These are phyloP conservation scores for Trichonephila inaurata DNA, from an alignment of 1,140 invertebrate species.

Conservation along the genomic window DNA sequence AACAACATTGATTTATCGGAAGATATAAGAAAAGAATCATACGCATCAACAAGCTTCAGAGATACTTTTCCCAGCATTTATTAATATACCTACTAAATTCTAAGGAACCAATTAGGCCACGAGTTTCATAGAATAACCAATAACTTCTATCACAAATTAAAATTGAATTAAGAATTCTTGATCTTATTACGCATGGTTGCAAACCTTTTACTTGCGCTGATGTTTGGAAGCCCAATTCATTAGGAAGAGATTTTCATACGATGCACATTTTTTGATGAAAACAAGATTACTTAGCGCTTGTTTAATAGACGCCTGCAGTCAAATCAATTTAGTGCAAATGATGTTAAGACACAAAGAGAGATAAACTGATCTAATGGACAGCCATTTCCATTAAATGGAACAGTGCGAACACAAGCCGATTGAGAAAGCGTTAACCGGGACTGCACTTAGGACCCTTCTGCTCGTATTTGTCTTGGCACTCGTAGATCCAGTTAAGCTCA, in stretches of 20 bases:
- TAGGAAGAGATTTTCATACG: background rate
- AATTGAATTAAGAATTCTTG: too few relatives aligned
- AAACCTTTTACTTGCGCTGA: too few relatives aligned
- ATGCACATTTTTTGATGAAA: background rate
- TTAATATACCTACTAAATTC: too few relatives aligned
- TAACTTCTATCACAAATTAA: too few relatives aligned
- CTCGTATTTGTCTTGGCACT: slow-evolving; percentile 60
- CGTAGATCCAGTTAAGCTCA: slow-evolving; percentile 27
- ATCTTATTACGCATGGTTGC: too few relatives aligned
- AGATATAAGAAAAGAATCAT: too few relatives aligned
- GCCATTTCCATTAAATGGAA: slow-evolving; percentile 35
- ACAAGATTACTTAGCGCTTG: background rate
- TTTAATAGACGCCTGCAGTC: background rate
- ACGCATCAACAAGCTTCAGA: too few relatives aligned
- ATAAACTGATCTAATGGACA: slow-evolving; percentile 14
- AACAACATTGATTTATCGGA: too few relatives aligned
- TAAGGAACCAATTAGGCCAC: too few relatives aligned
- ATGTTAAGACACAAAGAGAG: background rate
- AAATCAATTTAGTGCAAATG: slow-evolving; percentile 4
- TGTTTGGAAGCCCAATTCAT: too few relatives aligned
- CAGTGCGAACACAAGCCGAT: slow-evolving; percentile 22
- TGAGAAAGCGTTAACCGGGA: slow-evolving; percentile 23
- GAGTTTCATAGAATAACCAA: too few relatives aligned
- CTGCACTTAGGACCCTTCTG: slow-evolving; percentile 38
- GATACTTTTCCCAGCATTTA: too few relatives aligned